Conservation (phyloP, 2,113 vertebrate species). For the Perca schrenkii region DNA sequence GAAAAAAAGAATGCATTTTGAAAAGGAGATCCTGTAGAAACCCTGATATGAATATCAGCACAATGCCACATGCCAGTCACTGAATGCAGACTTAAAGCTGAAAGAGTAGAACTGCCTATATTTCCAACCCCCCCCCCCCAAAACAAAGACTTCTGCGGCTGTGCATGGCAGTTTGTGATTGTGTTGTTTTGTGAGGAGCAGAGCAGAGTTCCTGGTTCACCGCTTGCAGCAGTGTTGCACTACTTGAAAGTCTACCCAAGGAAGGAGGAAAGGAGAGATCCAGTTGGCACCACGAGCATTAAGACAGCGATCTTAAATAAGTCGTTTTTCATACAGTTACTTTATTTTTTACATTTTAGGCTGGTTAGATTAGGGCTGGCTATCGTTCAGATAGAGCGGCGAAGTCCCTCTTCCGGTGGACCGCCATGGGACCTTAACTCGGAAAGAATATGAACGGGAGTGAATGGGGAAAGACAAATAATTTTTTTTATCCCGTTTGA, state of each 20-base stretch:
- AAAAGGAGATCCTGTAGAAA: neutral
- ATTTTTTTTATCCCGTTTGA: too few species aligned
- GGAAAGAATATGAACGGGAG: too few species aligned
- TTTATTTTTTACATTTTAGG: neutral
- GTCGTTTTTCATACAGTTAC: neutral
- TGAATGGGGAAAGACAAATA: too few species aligned
- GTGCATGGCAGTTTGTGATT: accelerated
- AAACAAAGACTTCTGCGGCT: neutral
- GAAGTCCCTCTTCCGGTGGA: too few species aligned
- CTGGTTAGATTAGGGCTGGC: too few species aligned
- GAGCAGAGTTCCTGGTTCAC: neutral
- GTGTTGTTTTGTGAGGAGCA: neutral
- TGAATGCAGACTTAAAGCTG: neutral
- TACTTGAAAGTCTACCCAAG: neutral
- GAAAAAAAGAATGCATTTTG: neutral
- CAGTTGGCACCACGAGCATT: neutral
- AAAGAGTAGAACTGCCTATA: too few species aligned
- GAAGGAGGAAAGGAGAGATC: neutral
- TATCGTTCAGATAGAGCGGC: too few species aligned
- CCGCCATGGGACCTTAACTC: too few species aligned
- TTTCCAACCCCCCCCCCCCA: neutral
- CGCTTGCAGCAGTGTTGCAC: slow-evolving; percentile 28
- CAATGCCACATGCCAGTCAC: neutral
- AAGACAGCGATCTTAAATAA: neutral
- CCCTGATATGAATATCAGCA: neutral